Evolutionary conservation across 2,888 invertebrate genomes (phyloP).

Genomic region (Brassicogethes aeneus): DNA sequence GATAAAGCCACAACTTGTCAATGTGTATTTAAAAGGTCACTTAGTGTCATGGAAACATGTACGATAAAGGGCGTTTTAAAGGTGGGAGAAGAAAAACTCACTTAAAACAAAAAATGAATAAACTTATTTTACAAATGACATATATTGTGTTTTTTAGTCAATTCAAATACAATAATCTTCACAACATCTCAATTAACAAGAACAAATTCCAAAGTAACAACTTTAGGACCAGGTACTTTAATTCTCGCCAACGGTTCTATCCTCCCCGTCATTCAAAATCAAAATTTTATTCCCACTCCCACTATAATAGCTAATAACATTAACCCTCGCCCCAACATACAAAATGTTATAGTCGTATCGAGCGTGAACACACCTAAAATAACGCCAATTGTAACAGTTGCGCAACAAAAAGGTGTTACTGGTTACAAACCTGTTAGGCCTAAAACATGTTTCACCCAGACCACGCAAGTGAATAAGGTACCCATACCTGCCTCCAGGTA

Average conservation of each 20-base stretch:
- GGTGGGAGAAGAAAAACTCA: too few species aligned
- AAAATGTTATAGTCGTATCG: background rate
- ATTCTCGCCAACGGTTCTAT: conserved; percentile 37
- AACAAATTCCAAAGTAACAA: conserved; percentile 12
- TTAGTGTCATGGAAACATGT: too few species aligned
- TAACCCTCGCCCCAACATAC: conserved; percentile 3
- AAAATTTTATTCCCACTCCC: conserved; percentile 4
- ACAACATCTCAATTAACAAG: conserved; percentile 14
- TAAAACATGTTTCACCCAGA: conserved; percentile 30
- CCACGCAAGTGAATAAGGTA: conserved; percentile 39
- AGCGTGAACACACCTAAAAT: conserved; percentile 3
- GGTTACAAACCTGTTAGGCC: conserved; percentile 13
- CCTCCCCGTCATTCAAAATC: conserved; percentile 21
- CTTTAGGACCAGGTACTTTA: conserved; percentile 36
- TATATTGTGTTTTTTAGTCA: too few species aligned
- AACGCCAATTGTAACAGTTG: background rate
- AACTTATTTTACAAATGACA: too few species aligned
- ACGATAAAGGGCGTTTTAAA: too few species aligned
- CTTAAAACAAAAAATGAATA: too few species aligned
- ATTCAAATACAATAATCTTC: conserved; percentile 21
- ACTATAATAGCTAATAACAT: conserved; percentile 2
- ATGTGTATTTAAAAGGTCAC: too few species aligned
- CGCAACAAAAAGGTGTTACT: conserved; percentile 4
- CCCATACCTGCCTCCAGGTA: conserved; percentile 38
- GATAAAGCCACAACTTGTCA: too few species aligned